Evolutionary conservation across 2,113 vertebrate species (phyloP), one percentile per base, ranked within the genome.

Genomic region (Grammomys dolichurus): DNA sequence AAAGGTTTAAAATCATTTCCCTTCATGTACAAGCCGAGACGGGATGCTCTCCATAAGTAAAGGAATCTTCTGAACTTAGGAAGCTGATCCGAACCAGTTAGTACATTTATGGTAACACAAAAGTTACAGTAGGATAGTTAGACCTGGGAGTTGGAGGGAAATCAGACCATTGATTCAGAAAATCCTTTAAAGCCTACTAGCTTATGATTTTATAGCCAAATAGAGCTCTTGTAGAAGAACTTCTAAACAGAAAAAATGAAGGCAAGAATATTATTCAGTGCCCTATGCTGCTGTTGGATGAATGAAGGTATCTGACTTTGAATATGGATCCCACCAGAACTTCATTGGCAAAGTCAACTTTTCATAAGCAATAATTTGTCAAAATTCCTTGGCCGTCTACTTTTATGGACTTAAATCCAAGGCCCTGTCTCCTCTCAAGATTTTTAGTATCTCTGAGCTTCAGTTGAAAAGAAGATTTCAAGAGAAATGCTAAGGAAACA

Each of bases 391-490:
- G 81, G 82, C 63, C 28, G 16, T 94, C 56, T 91, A 56, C 28
- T 63, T 96, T 94, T 87, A 78, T 67, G 86, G 70, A 95, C 78
- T 89, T 84, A 70, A 89, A 76, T 95, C 95, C 91, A 97, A 88
- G 90, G 91, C 87, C 67, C 73, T 95, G 88, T 95, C 90, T 95
- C 75, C 89, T 96, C 67, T 77, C 73, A 95, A 81, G 86, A 93
- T 95, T 97, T 97, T 97, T 97, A 88, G 94, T 96, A 89, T 97
- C 97, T 98, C 91, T 90, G 88, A 88, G 7, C 88, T 96, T 95
- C 60, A 95, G 60, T 63, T 91, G 82, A 78, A 96, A 96, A 93
- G 40, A 40, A 40, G 40, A 40, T 40, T 40, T 97, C 91, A 93
- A 89, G 84, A 94, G 89, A 93, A 97, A 97, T 93, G 89, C 54